phyloP scores from a whole-genome alignment of 2,113 vertebrate genomes.

The Oxyura jamaicensis region DNA sequence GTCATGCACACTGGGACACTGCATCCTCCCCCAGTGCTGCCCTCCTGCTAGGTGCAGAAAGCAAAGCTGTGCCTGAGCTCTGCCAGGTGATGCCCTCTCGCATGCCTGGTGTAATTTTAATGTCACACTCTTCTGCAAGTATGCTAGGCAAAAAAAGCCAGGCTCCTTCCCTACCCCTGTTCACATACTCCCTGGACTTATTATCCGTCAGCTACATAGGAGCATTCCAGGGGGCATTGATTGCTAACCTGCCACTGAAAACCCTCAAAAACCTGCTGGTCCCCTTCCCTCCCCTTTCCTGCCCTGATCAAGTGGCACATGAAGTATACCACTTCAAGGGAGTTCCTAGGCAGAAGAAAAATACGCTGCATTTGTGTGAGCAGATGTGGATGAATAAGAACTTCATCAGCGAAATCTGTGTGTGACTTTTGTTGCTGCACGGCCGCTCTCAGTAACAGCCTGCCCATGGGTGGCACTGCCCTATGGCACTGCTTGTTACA shows the following conservation, averaged over 20 bases:
- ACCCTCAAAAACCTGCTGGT: background rate
- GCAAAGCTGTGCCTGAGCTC: background rate
- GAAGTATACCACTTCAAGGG: background rate
- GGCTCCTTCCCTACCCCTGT: background rate
- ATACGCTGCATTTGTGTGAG: rapidly evolving
- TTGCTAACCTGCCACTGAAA: background rate
- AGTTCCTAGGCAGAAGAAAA: background rate
- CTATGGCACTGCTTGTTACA: background rate
- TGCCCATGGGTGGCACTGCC: background rate
- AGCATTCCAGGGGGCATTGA: background rate
- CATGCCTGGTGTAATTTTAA: background rate
- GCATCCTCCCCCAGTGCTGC: background rate
- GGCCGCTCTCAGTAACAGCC: background rate
- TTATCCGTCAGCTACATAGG: background rate
- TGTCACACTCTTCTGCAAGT: background rate
- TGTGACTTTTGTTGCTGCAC: background rate
- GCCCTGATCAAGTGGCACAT: background rate
- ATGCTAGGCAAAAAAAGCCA: background rate
- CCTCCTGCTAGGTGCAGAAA: background rate
- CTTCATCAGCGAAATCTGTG: background rate
- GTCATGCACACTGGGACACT: too few relatives aligned
- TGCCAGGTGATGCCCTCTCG: background rate
- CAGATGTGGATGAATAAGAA: background rate
- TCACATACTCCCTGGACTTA: background rate
- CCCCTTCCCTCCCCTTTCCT: background rate